Conservation (phyloP, 1,140 invertebrate species). For the Gonioctena quinquepunctata region DNA sequence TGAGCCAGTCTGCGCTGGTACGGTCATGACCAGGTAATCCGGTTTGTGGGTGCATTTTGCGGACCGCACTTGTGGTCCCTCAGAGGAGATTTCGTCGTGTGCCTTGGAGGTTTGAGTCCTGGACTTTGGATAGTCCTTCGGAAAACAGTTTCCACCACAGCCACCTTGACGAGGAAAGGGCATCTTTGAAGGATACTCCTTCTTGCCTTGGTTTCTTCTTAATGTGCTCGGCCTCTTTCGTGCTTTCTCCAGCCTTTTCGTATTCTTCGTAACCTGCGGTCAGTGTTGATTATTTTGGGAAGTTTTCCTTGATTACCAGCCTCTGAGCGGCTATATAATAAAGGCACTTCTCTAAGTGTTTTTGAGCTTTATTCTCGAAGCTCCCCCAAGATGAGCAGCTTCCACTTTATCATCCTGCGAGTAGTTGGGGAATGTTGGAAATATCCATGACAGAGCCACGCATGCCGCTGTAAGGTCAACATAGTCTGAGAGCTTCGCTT, state of each 20-base stretch:
- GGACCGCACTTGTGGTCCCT: too few relatives aligned
- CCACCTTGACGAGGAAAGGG: neutral
- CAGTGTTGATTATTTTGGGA: neutral
- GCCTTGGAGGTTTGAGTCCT: neutral
- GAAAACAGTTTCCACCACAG: neutral
- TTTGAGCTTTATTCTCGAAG: neutral
- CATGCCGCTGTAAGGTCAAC: neutral
- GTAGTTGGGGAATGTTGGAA: neutral
- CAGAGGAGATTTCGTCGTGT: neutral
- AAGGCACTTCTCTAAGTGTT: neutral
- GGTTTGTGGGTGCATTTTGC: too few relatives aligned
- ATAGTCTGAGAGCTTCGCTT: neutral
- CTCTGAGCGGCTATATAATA: neutral
- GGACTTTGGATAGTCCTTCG: neutral
- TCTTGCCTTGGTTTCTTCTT: neutral
- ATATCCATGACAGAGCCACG: too few relatives aligned
- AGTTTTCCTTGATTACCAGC: neutral
- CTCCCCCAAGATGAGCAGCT: neutral
- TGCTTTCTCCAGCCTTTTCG: neutral
- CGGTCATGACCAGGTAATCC: neutral
- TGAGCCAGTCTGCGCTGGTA: slow-evolving; percentile 9
- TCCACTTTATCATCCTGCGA: too few relatives aligned
- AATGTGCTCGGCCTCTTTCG: neutral
- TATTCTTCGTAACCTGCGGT: too few relatives aligned
- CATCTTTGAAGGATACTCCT: neutral